Evolutionary conservation across 2,888 invertebrate species (phyloP), one percentile per base, ranked within the genome.

Genomic region (Dolichomitus sp.): DNA sequence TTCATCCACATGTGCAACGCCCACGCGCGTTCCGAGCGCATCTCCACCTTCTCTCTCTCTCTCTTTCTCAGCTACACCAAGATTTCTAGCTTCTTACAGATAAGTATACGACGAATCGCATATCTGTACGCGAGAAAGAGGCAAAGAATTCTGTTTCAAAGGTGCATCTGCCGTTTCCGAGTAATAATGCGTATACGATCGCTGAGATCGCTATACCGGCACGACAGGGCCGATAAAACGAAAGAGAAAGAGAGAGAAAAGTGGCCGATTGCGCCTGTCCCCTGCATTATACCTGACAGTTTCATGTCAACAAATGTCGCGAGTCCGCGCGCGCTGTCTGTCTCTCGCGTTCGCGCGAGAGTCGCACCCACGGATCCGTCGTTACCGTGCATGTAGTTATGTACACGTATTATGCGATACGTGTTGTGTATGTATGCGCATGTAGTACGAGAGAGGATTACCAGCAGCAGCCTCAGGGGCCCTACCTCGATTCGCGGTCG

Each of bases 241-340:
- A 17, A n/a, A 59, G 37, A 37, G 17, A 37, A 17, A 37, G 40
- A 37, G 37, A 61, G 19, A 37, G 40, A 33, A 17, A 61, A 37
- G 42, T 27, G 30, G 30, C 42, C 63, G 33, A 52, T 52, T 12
- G 19, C 52, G 48, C 6, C 37, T 37, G 37, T 68, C 19, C 63
- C 23, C 37, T 63, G 40, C 68, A 68, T 73, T 82, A 54, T 78
- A 82, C 78, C 88, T 91, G 91, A 91, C 91, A 92, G 91, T 91
- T 92, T 91, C 89, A 90, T 91, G 92, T 92, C 91, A 92, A 92
- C 92, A 92, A 92, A 92, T 90, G 90, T 90, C 89, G 87, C 87
- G 82, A 77, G 68, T 17, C 54, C 17, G 42, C 37, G 50, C 42
- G 52, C 37, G 27, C 19, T n/a, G 52, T 27, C 37, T 37, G 61